Conservation (phyloP, 2,888 invertebrate species). For the Scotopteryx bipunctaria region DNA sequence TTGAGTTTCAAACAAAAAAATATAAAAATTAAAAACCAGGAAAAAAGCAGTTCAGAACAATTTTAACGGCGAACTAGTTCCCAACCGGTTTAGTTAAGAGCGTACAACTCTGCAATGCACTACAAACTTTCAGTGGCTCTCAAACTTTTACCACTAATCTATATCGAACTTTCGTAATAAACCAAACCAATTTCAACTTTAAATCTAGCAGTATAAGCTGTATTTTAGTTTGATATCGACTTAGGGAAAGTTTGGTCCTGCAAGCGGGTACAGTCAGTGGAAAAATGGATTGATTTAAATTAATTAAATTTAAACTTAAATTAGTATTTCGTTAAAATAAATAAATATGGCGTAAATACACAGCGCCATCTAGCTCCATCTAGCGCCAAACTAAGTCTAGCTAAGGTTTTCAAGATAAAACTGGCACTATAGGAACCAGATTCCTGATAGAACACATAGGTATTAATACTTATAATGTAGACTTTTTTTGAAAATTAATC, state of each 20-base stretch:
- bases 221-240: slow-evolving; percentile 26
- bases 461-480: no score
- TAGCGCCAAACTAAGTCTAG: no score
- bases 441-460: no score
- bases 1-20: slow-evolving; percentile 12
- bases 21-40: slow-evolving; percentile 18
- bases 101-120: slow-evolving; percentile 57
- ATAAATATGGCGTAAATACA: no score
- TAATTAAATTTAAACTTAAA: no score
- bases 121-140: slow-evolving; percentile 52
- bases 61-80: slow-evolving; percentile 56
- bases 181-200: slow-evolving; percentile 57
- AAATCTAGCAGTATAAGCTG: slow-evolving; percentile 44
- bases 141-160: slow-evolving; percentile 61
- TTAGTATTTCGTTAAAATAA: no score
- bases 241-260: slow-evolving; percentile 28
- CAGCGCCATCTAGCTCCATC: no score
- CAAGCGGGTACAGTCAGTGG: slow-evolving; percentile 10
- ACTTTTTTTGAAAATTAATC: no score
- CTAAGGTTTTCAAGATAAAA: no score
- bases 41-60: slow-evolving; percentile 39
- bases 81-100: slow-evolving; percentile 59
- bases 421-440: no score
- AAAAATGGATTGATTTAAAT: no score
- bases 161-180: slow-evolving; percentile 58